These are phyloP conservation scores for Momotus momota DNA, from an alignment of 2,797 vertebrate genomes.

Conservation along the genomic window DNA sequence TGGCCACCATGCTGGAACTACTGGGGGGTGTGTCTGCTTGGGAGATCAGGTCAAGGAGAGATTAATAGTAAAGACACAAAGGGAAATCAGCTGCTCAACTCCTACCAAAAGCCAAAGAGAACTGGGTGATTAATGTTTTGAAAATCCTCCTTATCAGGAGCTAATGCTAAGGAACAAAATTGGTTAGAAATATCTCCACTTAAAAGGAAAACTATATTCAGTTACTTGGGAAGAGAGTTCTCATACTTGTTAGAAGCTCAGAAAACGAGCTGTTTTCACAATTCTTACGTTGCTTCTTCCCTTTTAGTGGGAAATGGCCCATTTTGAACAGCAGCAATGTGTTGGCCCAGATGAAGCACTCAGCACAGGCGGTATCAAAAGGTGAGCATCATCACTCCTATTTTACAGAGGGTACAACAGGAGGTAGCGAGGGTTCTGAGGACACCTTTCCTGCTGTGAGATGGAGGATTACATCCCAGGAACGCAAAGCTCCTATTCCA, in stretches of 20 bases:
- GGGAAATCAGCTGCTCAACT: background rate
- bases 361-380: background rate
- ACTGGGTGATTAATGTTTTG: background rate
- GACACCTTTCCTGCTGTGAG: background rate
- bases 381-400: background rate
- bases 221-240: background rate
- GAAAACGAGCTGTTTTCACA: conserved; percentile 8
- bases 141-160: conserved; percentile 11
- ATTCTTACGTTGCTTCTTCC: background rate
- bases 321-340: background rate
- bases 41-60: background rate
- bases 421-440: background rate
- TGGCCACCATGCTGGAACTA: background rate
- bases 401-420: background rate
- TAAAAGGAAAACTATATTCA: conserved; percentile 13
- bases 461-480: background rate
- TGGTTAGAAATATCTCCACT: background rate
- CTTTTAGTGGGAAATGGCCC: background rate
- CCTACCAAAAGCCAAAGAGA: background rate
- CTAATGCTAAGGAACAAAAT: background rate
- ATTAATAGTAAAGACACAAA: background rate
- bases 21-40: background rate
- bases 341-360: background rate
- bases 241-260: background rate
- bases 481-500: background rate